Evolutionary conservation across 2,113 vertebrate species (phyloP), one percentile per base, ranked within the genome.

Genomic region (Calyptommatus sinebrachiatus): DNA sequence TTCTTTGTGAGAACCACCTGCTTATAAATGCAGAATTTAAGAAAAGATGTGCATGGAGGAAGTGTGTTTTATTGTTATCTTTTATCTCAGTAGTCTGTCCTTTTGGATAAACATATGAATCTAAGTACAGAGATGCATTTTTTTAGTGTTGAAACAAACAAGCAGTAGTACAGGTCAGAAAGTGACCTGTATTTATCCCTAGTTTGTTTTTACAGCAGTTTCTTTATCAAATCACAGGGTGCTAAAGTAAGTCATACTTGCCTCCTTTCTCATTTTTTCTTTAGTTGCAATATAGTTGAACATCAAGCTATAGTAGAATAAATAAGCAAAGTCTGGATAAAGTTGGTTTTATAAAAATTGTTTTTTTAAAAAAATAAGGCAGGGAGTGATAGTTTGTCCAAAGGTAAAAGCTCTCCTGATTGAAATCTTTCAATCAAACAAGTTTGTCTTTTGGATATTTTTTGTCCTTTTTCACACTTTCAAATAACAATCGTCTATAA

Each of bases 401-500:
- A 35, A 35, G 72, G n/a, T 62, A 69, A 69, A 62, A 60, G n/a
- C 21, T 61, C 63, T 48, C 46, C 18, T 26, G 8, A 76, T 21
- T 62, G 41, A 50, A 62, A 70, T 81, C 73, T 31, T 81, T 70
- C 73, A 29, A 21, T 76, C 79, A 81, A 57, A 81, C n/a, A 70
- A 81, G 65, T 76, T 81, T 75, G 73, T 75, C 79, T 62, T 69
- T 69, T 75, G 79, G 79, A 62, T 81, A 48, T 81, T 81, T 41
- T 76, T 75, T 70, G 79, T 62, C 65, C 66, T 76, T 65, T 22
- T 24, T 69, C 65, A 81, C 73, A 69, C 72, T 81, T 75, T 81
- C 61, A 75, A 81, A 81, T 81, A 81, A 81, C 79, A 81, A 81
- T 81, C 70, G 73, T 57, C 73, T 26, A 48, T 81, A 76, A 81